phyloP scores from a whole-genome alignment of 2,113 vertebrate genomes.

The Eclectus roratus region DNA sequence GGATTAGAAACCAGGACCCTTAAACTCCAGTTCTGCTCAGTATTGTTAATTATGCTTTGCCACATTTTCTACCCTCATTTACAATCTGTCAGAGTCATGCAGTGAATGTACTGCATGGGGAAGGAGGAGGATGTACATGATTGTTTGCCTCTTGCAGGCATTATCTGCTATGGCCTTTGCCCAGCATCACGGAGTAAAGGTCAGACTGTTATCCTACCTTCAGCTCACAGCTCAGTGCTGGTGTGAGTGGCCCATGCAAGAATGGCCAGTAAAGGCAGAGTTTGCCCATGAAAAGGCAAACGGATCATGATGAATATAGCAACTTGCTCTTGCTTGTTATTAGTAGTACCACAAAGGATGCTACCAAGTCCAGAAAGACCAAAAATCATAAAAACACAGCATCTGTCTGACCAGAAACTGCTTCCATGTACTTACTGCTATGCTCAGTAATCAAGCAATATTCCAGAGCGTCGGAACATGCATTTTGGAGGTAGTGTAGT shows the following conservation, averaged over 20 bases:
- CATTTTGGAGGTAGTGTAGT: not conserved
- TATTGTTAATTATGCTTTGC: not conserved
- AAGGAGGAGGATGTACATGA: not conserved
- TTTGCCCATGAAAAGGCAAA: not conserved
- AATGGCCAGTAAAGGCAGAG: rapidly evolving
- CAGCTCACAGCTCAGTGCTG: not conserved
- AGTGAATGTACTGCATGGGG: not conserved
- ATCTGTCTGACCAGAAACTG: not conserved
- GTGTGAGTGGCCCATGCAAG: not conserved
- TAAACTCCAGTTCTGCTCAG: not conserved
- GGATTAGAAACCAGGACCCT: not conserved
- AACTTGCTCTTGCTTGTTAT: not conserved
- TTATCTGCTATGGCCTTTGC: not conserved
- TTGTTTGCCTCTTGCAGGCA: not conserved
- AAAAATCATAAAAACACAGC: not conserved
- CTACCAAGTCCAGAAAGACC: not conserved
- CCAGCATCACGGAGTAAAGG: rapidly evolving
- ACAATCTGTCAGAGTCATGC: not conserved
- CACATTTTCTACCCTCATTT: not conserved
- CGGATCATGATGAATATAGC: not conserved
- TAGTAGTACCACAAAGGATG: not conserved
- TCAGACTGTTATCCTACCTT: not conserved
- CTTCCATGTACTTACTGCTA: not conserved
- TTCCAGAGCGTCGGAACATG: not conserved
- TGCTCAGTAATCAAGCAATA: not conserved